Conservation (phyloP, 1,140 invertebrate species). For the Sitobion miscanthi region DNA sequence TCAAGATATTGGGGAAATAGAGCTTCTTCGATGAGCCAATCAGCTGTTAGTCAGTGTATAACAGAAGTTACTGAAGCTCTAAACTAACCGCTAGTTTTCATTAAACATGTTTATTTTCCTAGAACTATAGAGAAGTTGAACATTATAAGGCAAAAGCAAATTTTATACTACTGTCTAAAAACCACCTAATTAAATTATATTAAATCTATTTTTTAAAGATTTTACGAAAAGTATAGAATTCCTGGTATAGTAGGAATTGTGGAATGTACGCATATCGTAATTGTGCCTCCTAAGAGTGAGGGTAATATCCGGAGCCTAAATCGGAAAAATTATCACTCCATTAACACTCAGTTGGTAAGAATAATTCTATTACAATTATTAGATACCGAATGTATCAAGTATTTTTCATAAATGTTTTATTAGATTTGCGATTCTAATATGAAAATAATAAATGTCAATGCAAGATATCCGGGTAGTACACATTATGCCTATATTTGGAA, state of each 20-base stretch:
- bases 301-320: neutral
- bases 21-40: neutral
- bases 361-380: neutral
- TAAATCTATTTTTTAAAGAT: neutral
- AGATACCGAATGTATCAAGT: neutral
- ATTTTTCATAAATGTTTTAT: neutral
- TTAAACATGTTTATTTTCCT: neutral
- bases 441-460: conserved; percentile 1
- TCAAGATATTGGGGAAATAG: neutral
- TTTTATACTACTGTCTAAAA: neutral
- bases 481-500: neutral
- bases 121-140: neutral
- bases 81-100: neutral
- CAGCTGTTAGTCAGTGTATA: neutral
- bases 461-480: neutral
- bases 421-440: conserved; percentile 6
- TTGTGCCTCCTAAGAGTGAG: conserved; percentile 18
- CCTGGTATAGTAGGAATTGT: conserved; percentile 3
- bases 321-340: neutral
- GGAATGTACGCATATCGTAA: neutral
- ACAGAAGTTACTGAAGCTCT: neutral
- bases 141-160: neutral
- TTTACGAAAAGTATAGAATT: neutral
- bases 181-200: neutral
- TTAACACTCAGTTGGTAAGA: neutral